A percentile compares a stretch with the other conserved stretches of the same genome.
phyloP scores from a whole-genome alignment of 2,888 invertebrate genomes.

The Aplocera efformata region DNA sequence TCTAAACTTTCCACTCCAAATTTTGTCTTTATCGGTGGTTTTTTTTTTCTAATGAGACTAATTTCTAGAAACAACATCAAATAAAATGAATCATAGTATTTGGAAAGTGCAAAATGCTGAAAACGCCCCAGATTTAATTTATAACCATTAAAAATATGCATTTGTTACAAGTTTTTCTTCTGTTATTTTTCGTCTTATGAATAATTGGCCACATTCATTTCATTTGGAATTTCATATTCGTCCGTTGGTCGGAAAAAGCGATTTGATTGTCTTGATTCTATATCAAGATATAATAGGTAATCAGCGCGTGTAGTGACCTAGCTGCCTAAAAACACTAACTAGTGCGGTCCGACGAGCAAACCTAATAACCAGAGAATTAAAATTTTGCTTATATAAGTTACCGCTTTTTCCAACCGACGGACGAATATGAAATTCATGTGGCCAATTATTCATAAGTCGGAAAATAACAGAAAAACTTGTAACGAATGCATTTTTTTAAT shows the following conservation, averaged over 20 bases:
- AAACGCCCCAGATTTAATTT: background rate
- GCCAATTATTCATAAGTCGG: slow-evolving; percentile 19
- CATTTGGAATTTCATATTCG: slow-evolving; percentile 24
- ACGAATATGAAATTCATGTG: slow-evolving; percentile 24
- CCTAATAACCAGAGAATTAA: slow-evolving; percentile 44
- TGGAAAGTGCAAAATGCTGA: background rate
- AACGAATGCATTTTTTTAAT: slow-evolving; percentile 5
- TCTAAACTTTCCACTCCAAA: too few species aligned
- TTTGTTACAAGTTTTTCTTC: slow-evolving; percentile 8
- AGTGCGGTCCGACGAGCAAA: slow-evolving; percentile 30
- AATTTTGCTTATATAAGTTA: slow-evolving; percentile 26
- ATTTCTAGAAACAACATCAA: too few species aligned
- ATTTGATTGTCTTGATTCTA: too few species aligned
- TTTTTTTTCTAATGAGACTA: too few species aligned
- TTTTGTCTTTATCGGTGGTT: too few species aligned
- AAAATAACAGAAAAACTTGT: slow-evolving; percentile 4
- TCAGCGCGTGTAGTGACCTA: slow-evolving; percentile 5
- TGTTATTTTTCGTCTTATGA: slow-evolving; percentile 11
- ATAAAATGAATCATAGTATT: too few species aligned
- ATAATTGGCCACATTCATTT: slow-evolving; percentile 23
- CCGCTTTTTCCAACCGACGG: slow-evolving; percentile 14
- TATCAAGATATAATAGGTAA: too few species aligned
- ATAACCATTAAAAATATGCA: background rate
- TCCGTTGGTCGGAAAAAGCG: slow-evolving; percentile 13
- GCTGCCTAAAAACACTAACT: slow-evolving; percentile 1